These are phyloP conservation scores for Sebastes trivittatus DNA, from an alignment of 2,797 vertebrate species.

Conservation along the genomic window DNA sequence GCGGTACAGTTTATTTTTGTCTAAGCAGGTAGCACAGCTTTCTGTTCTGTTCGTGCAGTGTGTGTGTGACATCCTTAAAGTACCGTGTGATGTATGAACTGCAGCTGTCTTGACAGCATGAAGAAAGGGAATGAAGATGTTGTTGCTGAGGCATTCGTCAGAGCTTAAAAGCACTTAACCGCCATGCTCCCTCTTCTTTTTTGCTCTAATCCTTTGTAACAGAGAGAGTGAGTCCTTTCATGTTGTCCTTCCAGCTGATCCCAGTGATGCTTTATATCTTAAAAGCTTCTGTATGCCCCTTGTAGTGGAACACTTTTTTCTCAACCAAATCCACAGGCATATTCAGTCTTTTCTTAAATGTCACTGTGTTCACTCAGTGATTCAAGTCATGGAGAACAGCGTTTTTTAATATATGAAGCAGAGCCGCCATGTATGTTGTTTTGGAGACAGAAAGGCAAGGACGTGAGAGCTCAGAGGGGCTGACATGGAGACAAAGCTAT, in stretches of 20 bases:
- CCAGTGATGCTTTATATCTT: slow-evolving; percentile 30
- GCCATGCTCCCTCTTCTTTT: neutral
- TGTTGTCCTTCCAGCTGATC: slow-evolving; percentile 20
- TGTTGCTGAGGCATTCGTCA: slow-evolving; percentile 10
- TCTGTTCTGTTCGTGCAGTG: neutral
- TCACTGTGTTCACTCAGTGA: neutral
- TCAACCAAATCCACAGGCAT: neutral
- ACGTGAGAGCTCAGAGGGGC: neutral
- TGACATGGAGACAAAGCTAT: neutral
- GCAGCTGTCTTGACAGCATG: neutral
- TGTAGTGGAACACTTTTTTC: slow-evolving; percentile 9
- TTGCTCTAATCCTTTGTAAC: slow-evolving; percentile 40
- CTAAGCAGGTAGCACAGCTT: neutral
- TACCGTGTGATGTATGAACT: neutral
- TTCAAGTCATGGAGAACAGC: neutral
- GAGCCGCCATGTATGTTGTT: slow-evolving; percentile 10
- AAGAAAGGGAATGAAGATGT: neutral
- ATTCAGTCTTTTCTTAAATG: slow-evolving; percentile 6
- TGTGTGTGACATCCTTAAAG: slow-evolving; percentile 25
- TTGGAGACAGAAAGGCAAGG: slow-evolving; percentile 3
- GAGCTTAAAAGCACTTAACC: slow-evolving; percentile 22
- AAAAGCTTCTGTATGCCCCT: slow-evolving; percentile 20
- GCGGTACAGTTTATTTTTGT: slow-evolving; percentile 24
- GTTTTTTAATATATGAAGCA: neutral
- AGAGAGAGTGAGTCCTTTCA: slow-evolving; percentile 33